Evolutionary conservation across 2,113 vertebrate genomes (phyloP).

Genomic region (Ictalurus punctatus): DNA sequence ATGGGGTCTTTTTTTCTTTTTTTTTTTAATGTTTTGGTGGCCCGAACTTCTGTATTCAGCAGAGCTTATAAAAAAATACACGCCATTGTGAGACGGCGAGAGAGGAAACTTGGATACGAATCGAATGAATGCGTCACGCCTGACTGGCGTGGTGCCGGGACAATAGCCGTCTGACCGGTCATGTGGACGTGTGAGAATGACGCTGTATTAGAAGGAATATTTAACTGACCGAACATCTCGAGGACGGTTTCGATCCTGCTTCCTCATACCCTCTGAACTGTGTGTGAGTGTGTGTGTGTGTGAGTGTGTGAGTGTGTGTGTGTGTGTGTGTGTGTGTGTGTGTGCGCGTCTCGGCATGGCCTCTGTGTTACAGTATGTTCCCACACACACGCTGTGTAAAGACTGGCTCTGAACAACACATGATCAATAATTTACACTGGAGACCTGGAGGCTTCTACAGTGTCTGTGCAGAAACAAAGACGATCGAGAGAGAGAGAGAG

Average conservation of each 20-base stretch:
- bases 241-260: slow-evolving; percentile 7
- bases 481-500: neutral
- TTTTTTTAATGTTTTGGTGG: neutral
- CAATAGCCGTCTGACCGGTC: slow-evolving; percentile 28
- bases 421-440: slow-evolving; percentile 39
- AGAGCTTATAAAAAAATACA: neutral
- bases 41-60: neutral
- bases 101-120: slow-evolving; percentile 6
- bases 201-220: slow-evolving; percentile 62
- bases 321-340: neutral
- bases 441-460: neutral
- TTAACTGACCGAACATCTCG: slow-evolving; percentile 60
- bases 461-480: neutral
- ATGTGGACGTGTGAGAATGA: neutral
- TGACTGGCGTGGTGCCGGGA: neutral
- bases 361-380: neutral
- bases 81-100: neutral
- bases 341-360: neutral
- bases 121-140: neutral
- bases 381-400: neutral
- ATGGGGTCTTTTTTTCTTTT: neutral
- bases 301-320: neutral
- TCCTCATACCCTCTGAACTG: neutral
- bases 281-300: neutral
- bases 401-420: neutral